Evolutionary conservation across 2,888 invertebrate species (phyloP).

Genomic region (Epirrita christyi): DNA sequence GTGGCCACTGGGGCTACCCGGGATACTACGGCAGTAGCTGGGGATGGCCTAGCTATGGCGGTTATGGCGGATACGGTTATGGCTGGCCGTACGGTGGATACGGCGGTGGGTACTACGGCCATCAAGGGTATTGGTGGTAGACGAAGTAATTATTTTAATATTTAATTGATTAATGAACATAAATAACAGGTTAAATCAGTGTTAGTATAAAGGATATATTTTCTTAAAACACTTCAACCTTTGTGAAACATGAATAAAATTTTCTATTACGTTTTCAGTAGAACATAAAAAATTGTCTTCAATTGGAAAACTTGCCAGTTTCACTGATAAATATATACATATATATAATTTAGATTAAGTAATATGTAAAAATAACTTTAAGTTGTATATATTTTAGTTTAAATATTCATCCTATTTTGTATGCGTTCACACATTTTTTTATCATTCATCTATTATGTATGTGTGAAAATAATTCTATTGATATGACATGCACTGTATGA

Average conservation of each 20-base stretch:
- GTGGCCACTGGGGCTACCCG: constrained; percentile 44
- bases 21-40: constrained; percentile 40
- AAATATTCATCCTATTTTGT: constrained; percentile 6
- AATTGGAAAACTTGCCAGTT: constrained; percentile 20
- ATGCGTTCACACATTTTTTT: neutral
- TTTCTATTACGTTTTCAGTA: too few relatives aligned
- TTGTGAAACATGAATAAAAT: too few relatives aligned
- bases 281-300: too few relatives aligned
- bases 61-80: constrained; percentile 46
- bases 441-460: constrained; percentile 11
- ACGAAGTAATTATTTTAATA: neutral
- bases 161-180: neutral
- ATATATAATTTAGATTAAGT: neutral
- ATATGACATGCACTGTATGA: constrained; percentile 12
- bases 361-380: constrained; percentile 17
- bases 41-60: constrained; percentile 41
- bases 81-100: constrained; percentile 45
- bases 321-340: neutral
- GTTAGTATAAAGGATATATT: too few relatives aligned
- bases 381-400: constrained; percentile 14
- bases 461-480: constrained; percentile 26
- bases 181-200: neutral
- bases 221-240: too few relatives aligned
- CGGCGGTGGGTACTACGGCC: constrained; percentile 44
- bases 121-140: constrained; percentile 55